Evolutionary conservation across 2,797 vertebrate species (phyloP).

Genomic region (Amniataba percoides): DNA sequence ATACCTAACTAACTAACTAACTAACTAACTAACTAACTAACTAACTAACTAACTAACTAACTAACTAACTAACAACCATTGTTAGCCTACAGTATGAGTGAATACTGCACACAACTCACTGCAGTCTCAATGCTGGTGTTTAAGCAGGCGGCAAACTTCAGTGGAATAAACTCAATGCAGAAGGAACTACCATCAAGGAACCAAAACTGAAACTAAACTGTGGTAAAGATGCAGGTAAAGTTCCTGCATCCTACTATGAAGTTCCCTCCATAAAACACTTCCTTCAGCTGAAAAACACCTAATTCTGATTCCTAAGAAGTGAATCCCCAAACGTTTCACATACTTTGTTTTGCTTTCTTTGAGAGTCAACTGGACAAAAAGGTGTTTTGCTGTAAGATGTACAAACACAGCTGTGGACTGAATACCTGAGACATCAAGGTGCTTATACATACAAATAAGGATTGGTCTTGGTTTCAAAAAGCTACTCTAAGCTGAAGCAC

Average conservation of each 20-base stretch:
- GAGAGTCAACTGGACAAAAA: background rate
- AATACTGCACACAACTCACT: background rate
- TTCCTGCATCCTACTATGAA: background rate
- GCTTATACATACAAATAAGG: too few relatives aligned
- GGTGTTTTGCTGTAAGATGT: background rate
- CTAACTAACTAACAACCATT: too few relatives aligned
- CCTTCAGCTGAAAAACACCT: too few relatives aligned
- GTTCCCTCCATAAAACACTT: background rate
- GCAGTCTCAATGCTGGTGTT: background rate
- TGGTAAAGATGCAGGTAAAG: background rate
- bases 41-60: too few relatives aligned
- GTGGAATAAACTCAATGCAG: background rate
- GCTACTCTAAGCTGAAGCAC: background rate
- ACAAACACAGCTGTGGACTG: background rate
- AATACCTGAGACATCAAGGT: too few relatives aligned
- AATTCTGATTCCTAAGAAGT: background rate
- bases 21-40: too few relatives aligned
- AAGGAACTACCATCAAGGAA: background rate
- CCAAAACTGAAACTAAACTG: background rate
- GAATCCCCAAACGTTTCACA: background rate
- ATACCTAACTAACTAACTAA: too few relatives aligned
- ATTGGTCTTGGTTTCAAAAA: background rate
- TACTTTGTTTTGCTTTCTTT: background rate
- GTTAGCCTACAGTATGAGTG: background rate
- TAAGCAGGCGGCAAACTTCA: background rate